Evolutionary conservation across 2,797 vertebrate genomes (phyloP), one percentile per base, ranked within the genome.

Genomic region (Darevskia mixta): DNA sequence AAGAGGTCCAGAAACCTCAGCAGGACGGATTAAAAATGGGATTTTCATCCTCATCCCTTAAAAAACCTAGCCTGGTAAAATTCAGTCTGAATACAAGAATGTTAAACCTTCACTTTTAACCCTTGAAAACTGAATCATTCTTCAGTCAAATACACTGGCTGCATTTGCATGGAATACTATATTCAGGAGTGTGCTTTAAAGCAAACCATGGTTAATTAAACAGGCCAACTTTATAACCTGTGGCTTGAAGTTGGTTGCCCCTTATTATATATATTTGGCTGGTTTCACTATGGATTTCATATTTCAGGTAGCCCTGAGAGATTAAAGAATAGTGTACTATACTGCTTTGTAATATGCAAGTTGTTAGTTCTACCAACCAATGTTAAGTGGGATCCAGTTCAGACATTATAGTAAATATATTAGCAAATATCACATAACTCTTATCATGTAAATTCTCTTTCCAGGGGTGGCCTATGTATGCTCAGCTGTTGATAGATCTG

Each of bases 381-480:
- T 17, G 18, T 41, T 58, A 43, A 18, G 35, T 88, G 73, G 49
- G 20, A 72, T 43, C 11, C 58, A 61, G 10, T 25, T 66, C 45
- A 49, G 41, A 23, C 29, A 49, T 35, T 49, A 49, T 73, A 35
- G 49, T 38, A 35, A 49, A 55, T 3, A 55, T 15, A 55, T 58
- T 25, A 58, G 20, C 27, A 90, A 87, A 11, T 25, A 87, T 2
- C 0, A 23, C 89, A 38, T 76, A 15, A n/a, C 3, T 0, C 76
- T 89, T 90, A 86, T 89, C 41, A 83, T 77, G 35, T 61, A 77
- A 3, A 32, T 89, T 93, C 64, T 89, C 94, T 91, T 92, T 92
- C 45, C 93, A 99, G 99, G 99, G 99, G 92, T 99, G 99, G 99
- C 99, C 99, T 89, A 99, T 99, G 99, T 99, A 99, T 73, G 99